Percentiles rank a stretch among this genome's conserved stretches.
These are phyloP conservation scores for Drosophila mercatorum DNA, from an alignment of 2,888 invertebrate species.

Conservation along the genomic window DNA sequence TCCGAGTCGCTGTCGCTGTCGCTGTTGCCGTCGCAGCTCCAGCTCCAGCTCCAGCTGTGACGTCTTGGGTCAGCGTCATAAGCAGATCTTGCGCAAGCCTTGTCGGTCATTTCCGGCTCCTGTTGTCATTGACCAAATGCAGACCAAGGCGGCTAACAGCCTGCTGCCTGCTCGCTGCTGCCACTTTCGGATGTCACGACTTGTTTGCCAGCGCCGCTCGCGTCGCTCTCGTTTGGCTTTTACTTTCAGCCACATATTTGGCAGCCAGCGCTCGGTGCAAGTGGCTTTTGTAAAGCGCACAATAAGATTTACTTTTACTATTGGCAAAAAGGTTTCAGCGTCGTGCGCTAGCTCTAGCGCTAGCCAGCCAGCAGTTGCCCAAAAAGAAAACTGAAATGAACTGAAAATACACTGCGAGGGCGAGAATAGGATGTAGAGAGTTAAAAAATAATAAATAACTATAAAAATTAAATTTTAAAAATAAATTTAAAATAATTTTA, in stretches of 20 bases:
- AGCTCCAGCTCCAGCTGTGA: conserved; percentile 13
- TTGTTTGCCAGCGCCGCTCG: conserved; percentile 36
- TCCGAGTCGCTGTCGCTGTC: not conserved
- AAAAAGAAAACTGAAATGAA: not conserved
- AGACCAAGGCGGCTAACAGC: conserved; percentile 18
- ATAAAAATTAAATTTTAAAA: no score
- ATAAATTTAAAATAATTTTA: no score
- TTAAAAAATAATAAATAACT: no score
- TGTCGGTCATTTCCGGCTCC: conserved; percentile 66
- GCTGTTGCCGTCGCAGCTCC: not conserved
- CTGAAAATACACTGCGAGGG: no score
- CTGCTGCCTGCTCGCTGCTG: conserved; percentile 5
- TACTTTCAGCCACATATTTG: conserved; percentile 64
- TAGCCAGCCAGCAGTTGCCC: not conserved
- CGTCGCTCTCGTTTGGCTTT: conserved; percentile 66
- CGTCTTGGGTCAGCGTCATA: conserved; percentile 47
- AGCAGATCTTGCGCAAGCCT: conserved; percentile 40
- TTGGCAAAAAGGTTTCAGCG: conserved; percentile 31
- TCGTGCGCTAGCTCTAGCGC: conserved; percentile 35
- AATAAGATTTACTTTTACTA: conserved; percentile 50
- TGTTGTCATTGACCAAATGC: conserved; percentile 60
- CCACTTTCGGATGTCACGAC: conserved; percentile 48
- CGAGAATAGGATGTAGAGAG: no score
- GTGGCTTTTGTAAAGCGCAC: conserved; percentile 27
- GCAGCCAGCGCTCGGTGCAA: conserved; percentile 42